Conservation (phyloP, 2,797 vertebrate genomes). For the Sebastes elongatus region DNA sequence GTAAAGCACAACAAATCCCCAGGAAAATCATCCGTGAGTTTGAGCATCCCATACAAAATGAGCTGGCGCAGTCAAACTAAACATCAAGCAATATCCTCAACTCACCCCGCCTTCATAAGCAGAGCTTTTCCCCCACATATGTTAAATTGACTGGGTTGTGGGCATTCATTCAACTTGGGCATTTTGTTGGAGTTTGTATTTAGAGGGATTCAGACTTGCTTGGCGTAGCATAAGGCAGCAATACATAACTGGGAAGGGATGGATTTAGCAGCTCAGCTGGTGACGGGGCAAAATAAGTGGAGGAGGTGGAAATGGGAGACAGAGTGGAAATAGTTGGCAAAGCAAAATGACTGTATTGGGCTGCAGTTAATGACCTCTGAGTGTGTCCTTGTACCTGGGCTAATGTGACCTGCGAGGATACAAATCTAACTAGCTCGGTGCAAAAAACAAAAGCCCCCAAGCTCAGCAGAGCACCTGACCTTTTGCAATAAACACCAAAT, state of each 20-base stretch:
- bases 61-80: conserved; percentile 44
- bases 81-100: conserved; percentile 36
- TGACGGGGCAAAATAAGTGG: background rate
- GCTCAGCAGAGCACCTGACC: conserved; percentile 61
- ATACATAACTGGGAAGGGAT: conserved; percentile 46
- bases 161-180: conserved; percentile 38
- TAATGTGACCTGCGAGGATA: conserved; percentile 66
- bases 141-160: conserved; percentile 45
- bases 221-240: conserved; percentile 44
- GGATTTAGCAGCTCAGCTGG: conserved; percentile 64
- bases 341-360: conserved; percentile 37
- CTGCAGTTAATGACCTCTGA: conserved; percentile 66
- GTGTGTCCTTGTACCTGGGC: conserved; percentile 55
- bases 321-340: conserved; percentile 44
- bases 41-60: conserved; percentile 45
- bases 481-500: conserved; percentile 46
- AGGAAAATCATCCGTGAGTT: conserved; percentile 57
- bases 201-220: conserved; percentile 46
- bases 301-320: background rate
- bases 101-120: conserved; percentile 17
- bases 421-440: conserved; percentile 54
- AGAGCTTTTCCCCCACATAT: conserved; percentile 11
- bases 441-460: conserved; percentile 7
- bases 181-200: conserved; percentile 48
- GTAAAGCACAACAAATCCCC: conserved; percentile 59